Conservation (phyloP, 2,888 invertebrate species). For the Leuctra nigra region DNA sequence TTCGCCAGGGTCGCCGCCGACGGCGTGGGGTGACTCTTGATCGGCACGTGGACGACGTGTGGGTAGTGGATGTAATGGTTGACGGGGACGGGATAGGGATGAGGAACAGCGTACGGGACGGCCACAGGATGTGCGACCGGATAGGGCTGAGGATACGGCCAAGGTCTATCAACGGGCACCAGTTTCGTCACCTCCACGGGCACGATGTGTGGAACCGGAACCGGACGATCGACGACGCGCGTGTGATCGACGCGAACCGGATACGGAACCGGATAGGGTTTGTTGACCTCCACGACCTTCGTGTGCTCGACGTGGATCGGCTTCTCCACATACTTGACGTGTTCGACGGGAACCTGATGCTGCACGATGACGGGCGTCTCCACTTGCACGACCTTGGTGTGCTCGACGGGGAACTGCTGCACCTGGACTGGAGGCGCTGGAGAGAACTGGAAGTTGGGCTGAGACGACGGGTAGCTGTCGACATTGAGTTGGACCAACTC, state of each 20-base stretch:
- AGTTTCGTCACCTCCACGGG: constrained; percentile 36
- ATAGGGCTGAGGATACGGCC: constrained; percentile 43
- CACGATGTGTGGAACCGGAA: constrained; percentile 44
- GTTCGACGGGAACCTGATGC: background rate
- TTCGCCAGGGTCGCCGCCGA: constrained; percentile 7
- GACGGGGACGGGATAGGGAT: constrained; percentile 26
- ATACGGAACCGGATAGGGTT: constrained; percentile 30
- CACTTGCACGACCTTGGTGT: background rate
- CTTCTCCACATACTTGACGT: background rate
- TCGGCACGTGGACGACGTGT: constrained; percentile 25
- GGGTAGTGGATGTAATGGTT: constrained; percentile 35
- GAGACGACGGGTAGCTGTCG: background rate
- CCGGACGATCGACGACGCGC: constrained; percentile 40
- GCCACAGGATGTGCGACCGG: constrained; percentile 43
- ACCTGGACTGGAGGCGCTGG: background rate
- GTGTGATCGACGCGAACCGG: constrained; percentile 36
- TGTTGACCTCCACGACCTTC: constrained; percentile 18
- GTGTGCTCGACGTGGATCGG: constrained; percentile 14
- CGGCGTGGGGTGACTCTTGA: constrained; percentile 25
- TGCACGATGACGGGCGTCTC: background rate
- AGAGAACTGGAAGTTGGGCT: background rate
- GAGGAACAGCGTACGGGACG: constrained; percentile 34
- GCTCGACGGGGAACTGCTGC: background rate
- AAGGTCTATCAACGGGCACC: constrained; percentile 38
- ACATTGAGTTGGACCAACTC: background rate